Evolutionary conservation across 2,888 invertebrate genomes (phyloP).

Genomic region (Boloria euphrosyne): DNA sequence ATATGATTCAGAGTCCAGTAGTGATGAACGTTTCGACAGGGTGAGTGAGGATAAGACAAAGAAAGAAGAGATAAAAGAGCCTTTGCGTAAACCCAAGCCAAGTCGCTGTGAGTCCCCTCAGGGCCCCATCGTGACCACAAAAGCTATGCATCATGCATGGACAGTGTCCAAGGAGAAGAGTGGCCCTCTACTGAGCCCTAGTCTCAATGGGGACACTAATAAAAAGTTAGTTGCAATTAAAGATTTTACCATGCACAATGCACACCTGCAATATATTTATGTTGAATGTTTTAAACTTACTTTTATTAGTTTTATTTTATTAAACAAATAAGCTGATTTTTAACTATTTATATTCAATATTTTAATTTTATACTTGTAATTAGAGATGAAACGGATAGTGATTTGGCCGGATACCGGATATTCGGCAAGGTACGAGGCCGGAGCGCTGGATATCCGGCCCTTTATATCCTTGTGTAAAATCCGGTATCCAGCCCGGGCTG

Average conservation of each 20-base stretch:
- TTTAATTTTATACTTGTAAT: background rate
- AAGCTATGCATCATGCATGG: constrained; percentile 71
- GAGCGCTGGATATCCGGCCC: too few relatives aligned
- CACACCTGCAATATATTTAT: background rate
- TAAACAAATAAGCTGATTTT: too few relatives aligned
- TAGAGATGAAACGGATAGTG: too few relatives aligned
- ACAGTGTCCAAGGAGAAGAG: constrained; percentile 70
- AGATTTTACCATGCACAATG: background rate
- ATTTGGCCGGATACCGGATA: too few relatives aligned
- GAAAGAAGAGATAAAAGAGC: constrained; percentile 34
- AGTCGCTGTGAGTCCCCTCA: constrained; percentile 63
- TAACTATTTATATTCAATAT: too few relatives aligned
- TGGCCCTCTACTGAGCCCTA: constrained; percentile 72
- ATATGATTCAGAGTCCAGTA: constrained; percentile 83
- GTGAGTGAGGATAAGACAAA: constrained; percentile 28
- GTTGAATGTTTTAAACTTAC: too few relatives aligned
- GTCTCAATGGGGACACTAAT: constrained; percentile 74
- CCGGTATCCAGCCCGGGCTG: too few relatives aligned
- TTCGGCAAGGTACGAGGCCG: too few relatives aligned
- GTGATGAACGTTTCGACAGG: constrained; percentile 62
- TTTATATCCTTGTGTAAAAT: too few relatives aligned
- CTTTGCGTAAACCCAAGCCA: constrained; percentile 57
- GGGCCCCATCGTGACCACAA: constrained; percentile 63
- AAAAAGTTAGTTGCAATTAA: constrained; percentile 60
- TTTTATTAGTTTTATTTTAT: too few relatives aligned